Conservation (phyloP, 2,888 invertebrate genomes). For the Euplagia quadripunctaria region DNA sequence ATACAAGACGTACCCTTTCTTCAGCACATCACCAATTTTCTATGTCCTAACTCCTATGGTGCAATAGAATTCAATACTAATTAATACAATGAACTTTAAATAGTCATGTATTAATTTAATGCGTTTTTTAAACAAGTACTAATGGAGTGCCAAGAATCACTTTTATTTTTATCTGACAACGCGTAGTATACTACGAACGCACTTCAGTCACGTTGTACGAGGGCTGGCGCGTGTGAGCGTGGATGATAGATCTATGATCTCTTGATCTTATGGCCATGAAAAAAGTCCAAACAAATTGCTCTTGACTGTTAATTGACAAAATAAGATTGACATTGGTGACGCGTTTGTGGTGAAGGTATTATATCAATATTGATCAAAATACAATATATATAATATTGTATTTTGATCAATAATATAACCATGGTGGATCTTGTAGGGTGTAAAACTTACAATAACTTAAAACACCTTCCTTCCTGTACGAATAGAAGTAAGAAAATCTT, state of each 20-base stretch:
- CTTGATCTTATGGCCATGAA: not conserved
- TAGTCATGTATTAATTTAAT: not conserved
- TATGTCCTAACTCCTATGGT: no score
- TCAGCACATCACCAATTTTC: no score
- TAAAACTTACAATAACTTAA: no score
- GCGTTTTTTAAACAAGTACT: not conserved
- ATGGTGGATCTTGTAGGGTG: no score
- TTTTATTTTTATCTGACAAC: constrained; percentile 18
- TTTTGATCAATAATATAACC: no score
- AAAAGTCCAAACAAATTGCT: not conserved
- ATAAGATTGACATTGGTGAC: not conserved
- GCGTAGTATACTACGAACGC: constrained; percentile 13
- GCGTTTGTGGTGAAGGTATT: no score
- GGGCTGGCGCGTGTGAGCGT: constrained; percentile 3
- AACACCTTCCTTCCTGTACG: no score
- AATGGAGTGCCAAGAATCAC: constrained; percentile 19
- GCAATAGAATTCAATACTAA: not conserved
- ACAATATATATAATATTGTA: no score
- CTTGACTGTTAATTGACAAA: not conserved
- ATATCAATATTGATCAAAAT: no score
- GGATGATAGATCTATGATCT: not conserved
- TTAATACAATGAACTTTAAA: not conserved
- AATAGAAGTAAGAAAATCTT: no score
- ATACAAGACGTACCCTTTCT: no score
- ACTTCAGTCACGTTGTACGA: constrained; percentile 11